Evolutionary conservation across 2,113 vertebrate species (phyloP).

Genomic region (Hoplias malabaricus): DNA sequence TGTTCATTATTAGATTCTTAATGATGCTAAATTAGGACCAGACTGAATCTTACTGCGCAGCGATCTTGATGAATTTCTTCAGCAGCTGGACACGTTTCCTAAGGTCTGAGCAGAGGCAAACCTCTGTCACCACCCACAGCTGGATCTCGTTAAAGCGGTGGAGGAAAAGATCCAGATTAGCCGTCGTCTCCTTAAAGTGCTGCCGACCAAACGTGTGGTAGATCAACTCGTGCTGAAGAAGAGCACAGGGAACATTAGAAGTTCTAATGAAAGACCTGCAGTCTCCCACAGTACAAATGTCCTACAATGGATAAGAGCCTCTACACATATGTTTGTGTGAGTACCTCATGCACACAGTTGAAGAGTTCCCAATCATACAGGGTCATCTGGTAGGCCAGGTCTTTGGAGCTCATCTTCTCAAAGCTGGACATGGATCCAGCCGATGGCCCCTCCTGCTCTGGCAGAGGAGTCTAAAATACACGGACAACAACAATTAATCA

Average conservation of each 20-base stretch:
- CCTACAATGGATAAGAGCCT: too few species aligned
- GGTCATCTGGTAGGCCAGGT: conserved; percentile 94
- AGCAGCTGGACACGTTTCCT: conserved; percentile 96
- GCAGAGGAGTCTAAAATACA: conserved; percentile 88
- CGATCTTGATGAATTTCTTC: conserved; percentile 99
- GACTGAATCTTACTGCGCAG: conserved; percentile 88
- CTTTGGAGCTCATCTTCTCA: conserved; percentile 97
- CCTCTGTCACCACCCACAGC: conserved; percentile 96
- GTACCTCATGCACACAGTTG: conserved; percentile 95
- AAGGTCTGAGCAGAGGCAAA: conserved; percentile 92
- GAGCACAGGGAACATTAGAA: neutral
- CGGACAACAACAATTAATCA: too few species aligned
- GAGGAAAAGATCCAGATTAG: conserved; percentile 97
- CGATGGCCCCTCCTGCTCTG: conserved; percentile 92
- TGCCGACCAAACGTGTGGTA: conserved; percentile 96
- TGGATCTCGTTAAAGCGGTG: conserved; percentile 97
- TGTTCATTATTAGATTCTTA: conserved; percentile 7
- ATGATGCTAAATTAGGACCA: neutral
- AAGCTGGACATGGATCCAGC: conserved; percentile 85
- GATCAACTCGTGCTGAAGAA: conserved; percentile 87
- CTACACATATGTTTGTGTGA: too few species aligned
- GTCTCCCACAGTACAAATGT: too few species aligned
- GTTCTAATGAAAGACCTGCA: too few species aligned
- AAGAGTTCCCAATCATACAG: conserved; percentile 98
- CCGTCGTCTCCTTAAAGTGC: conserved; percentile 91